phyloP scores from a whole-genome alignment of 1,140 invertebrate genomes.

The Drosophila repleta region DNA sequence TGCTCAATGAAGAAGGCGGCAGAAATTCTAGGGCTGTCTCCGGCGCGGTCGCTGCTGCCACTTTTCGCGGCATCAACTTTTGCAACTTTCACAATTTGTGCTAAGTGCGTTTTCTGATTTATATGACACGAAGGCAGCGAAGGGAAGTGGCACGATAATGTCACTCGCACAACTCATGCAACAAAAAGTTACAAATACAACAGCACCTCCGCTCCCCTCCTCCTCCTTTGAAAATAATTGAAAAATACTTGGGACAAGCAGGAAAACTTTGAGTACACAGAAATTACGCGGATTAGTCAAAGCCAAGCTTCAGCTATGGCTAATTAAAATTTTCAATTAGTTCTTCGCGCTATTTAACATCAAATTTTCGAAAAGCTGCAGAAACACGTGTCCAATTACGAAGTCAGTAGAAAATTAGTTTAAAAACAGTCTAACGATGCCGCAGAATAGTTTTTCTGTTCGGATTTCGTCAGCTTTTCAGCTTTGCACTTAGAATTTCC shows the following conservation, averaged over 20 bases:
- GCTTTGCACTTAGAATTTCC: too few relatives aligned
- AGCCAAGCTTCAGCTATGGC: too few relatives aligned
- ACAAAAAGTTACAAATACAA: constrained; percentile 31
- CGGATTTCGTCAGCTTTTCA: too few relatives aligned
- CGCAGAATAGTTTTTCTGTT: too few relatives aligned
- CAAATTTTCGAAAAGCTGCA: too few relatives aligned
- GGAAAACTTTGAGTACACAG: background rate
- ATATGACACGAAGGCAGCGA: constrained; percentile 21
- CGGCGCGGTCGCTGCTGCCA: constrained; percentile 18
- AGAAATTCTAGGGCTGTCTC: constrained; percentile 39
- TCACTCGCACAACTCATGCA: background rate
- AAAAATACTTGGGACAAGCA: constrained; percentile 1
- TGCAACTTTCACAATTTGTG: constrained; percentile 72
- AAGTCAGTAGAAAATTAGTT: too few relatives aligned
- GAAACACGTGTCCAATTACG: background rate
- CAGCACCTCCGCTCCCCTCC: background rate
- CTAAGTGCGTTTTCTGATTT: constrained; percentile 78
- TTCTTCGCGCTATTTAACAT: background rate
- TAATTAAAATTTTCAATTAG: too few relatives aligned
- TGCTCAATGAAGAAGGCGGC: constrained; percentile 27
- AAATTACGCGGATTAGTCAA: too few relatives aligned
- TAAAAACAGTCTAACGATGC: too few relatives aligned
- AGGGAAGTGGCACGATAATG: constrained; percentile 1
- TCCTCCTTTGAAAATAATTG: background rate
- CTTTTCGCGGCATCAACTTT: constrained; percentile 57